These are phyloP conservation scores for Cichlasoma orientale DNA, from an alignment of 2,797 vertebrate genomes.

Conservation along the genomic window DNA sequence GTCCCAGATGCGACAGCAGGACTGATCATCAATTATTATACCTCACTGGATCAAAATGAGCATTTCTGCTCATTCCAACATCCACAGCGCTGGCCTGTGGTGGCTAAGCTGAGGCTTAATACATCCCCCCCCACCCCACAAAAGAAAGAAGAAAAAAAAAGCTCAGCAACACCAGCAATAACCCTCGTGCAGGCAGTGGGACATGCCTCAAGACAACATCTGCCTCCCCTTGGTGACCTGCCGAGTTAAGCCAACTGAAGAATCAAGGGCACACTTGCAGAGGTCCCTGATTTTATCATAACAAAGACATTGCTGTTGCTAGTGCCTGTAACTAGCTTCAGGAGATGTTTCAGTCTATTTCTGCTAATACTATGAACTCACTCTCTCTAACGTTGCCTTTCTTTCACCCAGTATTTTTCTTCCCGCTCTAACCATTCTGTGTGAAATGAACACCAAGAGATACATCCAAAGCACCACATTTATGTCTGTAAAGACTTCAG, in stretches of 20 bases:
- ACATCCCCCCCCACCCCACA: conserved; percentile 39
- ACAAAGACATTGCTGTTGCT: conserved; percentile 61
- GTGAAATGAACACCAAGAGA: conserved; percentile 43
- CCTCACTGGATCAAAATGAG: conserved; percentile 85
- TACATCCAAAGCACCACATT: conserved; percentile 27
- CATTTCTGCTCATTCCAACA: conserved; percentile 75
- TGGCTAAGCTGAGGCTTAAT: conserved; percentile 58
- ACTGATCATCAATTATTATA: conserved; percentile 89
- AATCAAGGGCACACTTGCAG: conserved; percentile 74
- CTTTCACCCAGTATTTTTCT: conserved; percentile 26
- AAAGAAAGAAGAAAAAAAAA: no score
- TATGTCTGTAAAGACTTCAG: conserved; percentile 10
- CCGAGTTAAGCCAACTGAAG: conserved; percentile 78
- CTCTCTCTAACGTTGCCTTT: conserved; percentile 28
- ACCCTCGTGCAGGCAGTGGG: conserved; percentile 56
- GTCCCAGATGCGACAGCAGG: conserved; percentile 82
- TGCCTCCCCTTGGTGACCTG: conserved; percentile 79
- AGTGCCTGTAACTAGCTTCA: conserved; percentile 63
- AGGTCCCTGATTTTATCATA: conserved; percentile 72
- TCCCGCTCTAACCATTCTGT: conserved; percentile 22
- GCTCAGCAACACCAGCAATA: conserved; percentile 75
- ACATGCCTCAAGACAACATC: conserved; percentile 85
- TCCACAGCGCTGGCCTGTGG: conserved; percentile 67
- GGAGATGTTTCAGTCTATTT: conserved; percentile 71
- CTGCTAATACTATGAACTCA: conserved; percentile 51